Evolutionary conservation across 64 coral and sea anemone species (phyloP).

Genomic region (Porites australiensis): DNA sequence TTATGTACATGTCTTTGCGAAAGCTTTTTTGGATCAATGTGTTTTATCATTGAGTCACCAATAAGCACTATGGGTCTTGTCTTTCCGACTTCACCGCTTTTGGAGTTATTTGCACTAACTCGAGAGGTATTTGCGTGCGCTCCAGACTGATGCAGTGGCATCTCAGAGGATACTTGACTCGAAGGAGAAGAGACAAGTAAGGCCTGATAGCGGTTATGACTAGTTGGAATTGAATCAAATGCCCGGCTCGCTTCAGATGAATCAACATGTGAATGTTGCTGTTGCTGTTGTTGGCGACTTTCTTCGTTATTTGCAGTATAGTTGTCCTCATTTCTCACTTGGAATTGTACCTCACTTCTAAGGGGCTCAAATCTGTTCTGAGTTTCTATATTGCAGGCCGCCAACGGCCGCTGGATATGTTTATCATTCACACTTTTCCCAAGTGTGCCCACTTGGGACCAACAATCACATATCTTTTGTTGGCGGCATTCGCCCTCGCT

Average conservation of each 20-base stretch:
- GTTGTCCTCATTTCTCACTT: too few species aligned
- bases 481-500: too few species aligned
- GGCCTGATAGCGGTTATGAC: background rate
- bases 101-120: background rate
- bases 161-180: slow-evolving; percentile 5
- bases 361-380: too few species aligned
- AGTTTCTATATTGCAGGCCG: too few species aligned
- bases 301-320: background rate
- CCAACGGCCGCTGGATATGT: too few species aligned
- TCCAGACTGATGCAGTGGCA: background rate
- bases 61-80: too few species aligned
- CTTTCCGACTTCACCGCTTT: slow-evolving; percentile 11
- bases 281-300: slow-evolving; percentile 1
- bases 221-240: slow-evolving; percentile 2
- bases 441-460: too few species aligned
- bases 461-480: too few species aligned
- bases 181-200: background rate
- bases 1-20: slow-evolving; percentile 32
- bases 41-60: too few species aligned
- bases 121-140: background rate
- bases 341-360: too few species aligned
- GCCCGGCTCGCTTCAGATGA: background rate
- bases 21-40: too few species aligned
- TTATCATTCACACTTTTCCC: too few species aligned
- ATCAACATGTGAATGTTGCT: background rate